Percentiles rank a stretch among this genome's conserved stretches.
These are phyloP conservation scores for Cryptoprocta ferox DNA, from an alignment of 2,797 vertebrate genomes.

Conservation along the genomic window DNA sequence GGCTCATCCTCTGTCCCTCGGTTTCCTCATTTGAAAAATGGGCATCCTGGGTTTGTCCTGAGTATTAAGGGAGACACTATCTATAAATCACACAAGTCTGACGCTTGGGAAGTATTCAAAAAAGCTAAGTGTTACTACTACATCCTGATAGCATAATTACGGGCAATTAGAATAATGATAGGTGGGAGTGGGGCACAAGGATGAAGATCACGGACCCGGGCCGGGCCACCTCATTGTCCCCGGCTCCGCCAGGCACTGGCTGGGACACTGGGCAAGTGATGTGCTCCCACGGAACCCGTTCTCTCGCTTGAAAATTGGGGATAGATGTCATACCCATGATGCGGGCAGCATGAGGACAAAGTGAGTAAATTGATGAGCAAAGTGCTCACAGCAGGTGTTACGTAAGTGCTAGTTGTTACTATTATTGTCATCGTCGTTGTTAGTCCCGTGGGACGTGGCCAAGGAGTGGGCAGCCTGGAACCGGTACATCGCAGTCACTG, in stretches of 20 bases:
- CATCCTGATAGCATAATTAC: neutral
- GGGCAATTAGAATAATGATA: neutral
- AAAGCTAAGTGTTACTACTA: neutral
- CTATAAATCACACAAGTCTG: neutral
- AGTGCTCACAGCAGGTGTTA: neutral
- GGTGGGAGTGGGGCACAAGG: neutral
- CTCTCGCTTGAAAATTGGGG: neutral
- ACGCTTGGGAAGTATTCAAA: neutral
- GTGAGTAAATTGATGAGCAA: rapidly evolving
- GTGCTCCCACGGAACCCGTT: rapidly evolving
- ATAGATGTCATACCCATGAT: too few species aligned
- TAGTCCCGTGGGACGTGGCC: neutral
- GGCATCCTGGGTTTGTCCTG: neutral
- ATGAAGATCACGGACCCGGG: neutral
- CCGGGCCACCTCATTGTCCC: too few species aligned
- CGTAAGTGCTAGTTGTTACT: neutral
- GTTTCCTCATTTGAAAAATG: neutral
- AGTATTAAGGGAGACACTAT: neutral
- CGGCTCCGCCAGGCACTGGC: neutral
- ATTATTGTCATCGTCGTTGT: neutral
- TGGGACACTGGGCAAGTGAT: neutral
- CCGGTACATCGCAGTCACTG: neutral
- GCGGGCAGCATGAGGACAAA: rapidly evolving
- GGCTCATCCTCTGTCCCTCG: neutral
- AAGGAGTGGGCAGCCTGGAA: neutral